phyloP scores from a whole-genome alignment of 2,888 invertebrate genomes.

The Parthenolecanium corni region DNA sequence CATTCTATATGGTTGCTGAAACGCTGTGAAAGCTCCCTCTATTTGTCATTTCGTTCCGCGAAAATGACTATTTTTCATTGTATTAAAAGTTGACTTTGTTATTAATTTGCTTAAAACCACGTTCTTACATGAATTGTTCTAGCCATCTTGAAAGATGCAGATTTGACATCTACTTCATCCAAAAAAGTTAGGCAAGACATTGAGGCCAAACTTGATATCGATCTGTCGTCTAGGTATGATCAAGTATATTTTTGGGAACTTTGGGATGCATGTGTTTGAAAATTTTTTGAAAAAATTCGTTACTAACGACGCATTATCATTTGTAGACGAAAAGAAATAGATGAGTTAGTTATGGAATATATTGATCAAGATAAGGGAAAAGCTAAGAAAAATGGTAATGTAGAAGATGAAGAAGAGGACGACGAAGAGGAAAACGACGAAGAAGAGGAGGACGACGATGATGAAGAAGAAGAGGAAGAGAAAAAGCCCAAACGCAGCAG shows the following conservation, averaged over 20 bases:
- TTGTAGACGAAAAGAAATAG: constrained; percentile 25
- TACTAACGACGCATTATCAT: background rate
- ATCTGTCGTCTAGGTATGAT: constrained; percentile 52
- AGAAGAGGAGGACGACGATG: constrained; percentile 43
- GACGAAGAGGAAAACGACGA: constrained; percentile 39
- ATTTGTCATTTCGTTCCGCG: background rate
- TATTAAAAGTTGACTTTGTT: background rate
- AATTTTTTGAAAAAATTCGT: background rate
- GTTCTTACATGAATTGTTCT: constrained; percentile 12
- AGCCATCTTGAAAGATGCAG: constrained; percentile 80
- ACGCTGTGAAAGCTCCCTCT: too few relatives aligned
- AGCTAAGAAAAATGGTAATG: constrained; percentile 40
- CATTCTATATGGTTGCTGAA: too few relatives aligned
- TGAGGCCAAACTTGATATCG: constrained; percentile 65
- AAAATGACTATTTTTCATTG: background rate
- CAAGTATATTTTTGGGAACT: background rate
- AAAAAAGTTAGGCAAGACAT: constrained; percentile 80
- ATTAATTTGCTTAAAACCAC: background rate
- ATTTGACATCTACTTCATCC: constrained; percentile 69
- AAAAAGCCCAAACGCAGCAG: constrained; percentile 49
- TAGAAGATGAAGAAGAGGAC: constrained; percentile 43
- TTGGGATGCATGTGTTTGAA: background rate
- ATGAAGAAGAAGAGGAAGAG: constrained; percentile 41
- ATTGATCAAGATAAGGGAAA: constrained; percentile 42
- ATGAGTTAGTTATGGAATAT: constrained; percentile 68